A percentile compares a stretch with the other conserved stretches of the same genome.
These are phyloP conservation scores for Rattus rattus DNA, from an alignment of 2,113 vertebrate genomes.

Conservation along the genomic window DNA sequence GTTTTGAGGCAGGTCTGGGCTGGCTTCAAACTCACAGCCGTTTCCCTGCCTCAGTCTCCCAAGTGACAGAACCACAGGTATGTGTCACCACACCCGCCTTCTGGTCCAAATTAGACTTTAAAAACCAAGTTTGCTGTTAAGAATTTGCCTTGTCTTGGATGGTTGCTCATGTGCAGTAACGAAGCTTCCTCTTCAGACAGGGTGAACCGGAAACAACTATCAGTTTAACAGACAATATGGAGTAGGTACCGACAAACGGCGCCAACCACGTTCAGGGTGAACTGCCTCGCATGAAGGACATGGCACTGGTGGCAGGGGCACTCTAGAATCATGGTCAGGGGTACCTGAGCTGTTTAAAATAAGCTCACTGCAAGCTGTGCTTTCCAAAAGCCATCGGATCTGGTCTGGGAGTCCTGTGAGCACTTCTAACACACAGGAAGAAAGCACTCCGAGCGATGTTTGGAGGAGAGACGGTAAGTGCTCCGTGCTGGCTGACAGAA, in stretches of 20 bases:
- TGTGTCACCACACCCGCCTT: background rate
- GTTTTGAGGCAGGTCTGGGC: background rate
- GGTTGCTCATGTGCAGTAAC: background rate
- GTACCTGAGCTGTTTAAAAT: background rate
- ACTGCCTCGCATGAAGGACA: background rate
- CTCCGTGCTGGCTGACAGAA: background rate
- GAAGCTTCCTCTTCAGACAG: background rate
- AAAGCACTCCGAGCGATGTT: background rate
- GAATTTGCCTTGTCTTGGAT: conserved; percentile 6
- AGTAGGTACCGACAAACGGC: background rate
- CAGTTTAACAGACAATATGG: background rate
- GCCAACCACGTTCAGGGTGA: background rate
- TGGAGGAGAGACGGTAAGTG: background rate
- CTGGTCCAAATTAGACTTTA: background rate
- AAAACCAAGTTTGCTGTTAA: background rate
- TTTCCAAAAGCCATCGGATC: background rate
- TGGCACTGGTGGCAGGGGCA: background rate
- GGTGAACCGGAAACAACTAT: background rate
- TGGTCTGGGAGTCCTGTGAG: background rate
- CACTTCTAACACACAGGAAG: background rate
- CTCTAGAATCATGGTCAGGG: background rate
- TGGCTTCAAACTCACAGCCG: background rate
- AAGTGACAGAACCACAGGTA: background rate
- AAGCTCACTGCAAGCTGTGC: background rate
- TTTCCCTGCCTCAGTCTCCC: background rate